These are phyloP conservation scores for Microtus montanus DNA, from an alignment of 2,113 vertebrate species.

Conservation along the genomic window DNA sequence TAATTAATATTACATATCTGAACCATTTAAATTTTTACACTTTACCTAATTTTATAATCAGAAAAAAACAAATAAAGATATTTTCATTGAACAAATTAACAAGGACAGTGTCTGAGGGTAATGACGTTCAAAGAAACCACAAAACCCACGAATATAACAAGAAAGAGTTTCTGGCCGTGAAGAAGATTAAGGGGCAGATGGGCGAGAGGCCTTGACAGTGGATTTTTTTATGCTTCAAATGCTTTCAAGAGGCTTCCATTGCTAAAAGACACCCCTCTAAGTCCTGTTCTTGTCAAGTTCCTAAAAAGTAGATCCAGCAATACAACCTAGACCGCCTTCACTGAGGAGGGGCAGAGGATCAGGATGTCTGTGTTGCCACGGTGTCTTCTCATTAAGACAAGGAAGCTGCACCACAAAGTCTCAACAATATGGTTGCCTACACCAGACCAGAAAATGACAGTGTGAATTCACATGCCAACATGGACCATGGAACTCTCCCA, in stretches of 20 bases:
- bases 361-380: neutral
- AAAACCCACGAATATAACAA: neutral
- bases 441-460: no score
- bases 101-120: neutral
- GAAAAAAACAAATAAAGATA: neutral
- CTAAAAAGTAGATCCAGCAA: neutral
- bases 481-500: no score
- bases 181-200: neutral
- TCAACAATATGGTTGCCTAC: neutral
- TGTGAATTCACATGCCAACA: neutral
- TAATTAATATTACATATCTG: neutral
- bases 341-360: neutral
- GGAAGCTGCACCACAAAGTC: neutral
- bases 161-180: neutral
- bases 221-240: neutral
- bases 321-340: neutral
- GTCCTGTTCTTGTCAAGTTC: neutral
- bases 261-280: neutral
- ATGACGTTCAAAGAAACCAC: neutral
- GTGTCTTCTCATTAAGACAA: neutral
- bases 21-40: neutral
- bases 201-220: fast-evolving
- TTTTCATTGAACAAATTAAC: neutral
- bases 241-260: neutral
- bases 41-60: slow-evolving; percentile 9